Percentiles rank a stretch among this genome's conserved stretches.
These are phyloP conservation scores for Emydoidea blandingii DNA, from an alignment of 2,797 vertebrate genomes.

Conservation along the genomic window DNA sequence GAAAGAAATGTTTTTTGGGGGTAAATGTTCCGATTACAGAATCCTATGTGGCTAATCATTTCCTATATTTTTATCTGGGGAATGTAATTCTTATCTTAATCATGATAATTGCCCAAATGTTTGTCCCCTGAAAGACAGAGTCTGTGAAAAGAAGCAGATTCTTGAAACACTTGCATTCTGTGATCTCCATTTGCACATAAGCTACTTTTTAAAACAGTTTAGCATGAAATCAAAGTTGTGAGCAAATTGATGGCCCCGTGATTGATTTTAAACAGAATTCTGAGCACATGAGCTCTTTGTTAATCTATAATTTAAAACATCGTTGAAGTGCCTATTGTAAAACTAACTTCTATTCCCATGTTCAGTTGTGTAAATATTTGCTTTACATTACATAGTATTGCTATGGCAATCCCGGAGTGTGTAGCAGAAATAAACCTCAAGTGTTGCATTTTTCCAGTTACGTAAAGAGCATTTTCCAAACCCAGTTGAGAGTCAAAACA, in stretches of 20 bases:
- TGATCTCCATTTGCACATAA: constrained; percentile 41
- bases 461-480: constrained; percentile 9
- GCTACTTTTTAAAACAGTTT: constrained; percentile 61
- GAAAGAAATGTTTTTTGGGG: constrained; percentile 52
- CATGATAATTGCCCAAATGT: constrained; percentile 67
- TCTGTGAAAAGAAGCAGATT: constrained; percentile 74
- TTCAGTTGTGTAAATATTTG: constrained; percentile 48
- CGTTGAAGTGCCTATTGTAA: constrained; percentile 39
- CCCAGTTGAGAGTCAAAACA: background rate
- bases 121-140: constrained; percentile 53
- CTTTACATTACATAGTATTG: constrained; percentile 56
- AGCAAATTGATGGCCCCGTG: constrained; percentile 46
- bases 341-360: constrained; percentile 37
- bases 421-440: constrained; percentile 44
- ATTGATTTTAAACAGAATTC: constrained; percentile 72
- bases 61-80: constrained; percentile 57
- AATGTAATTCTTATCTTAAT: constrained; percentile 65
- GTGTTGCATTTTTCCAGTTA: constrained; percentile 30
- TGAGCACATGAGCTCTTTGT: constrained; percentile 55
- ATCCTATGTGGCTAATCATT: constrained; percentile 47
- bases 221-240: constrained; percentile 58
- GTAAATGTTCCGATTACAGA: constrained; percentile 37
- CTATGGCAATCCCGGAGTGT: constrained; percentile 36
- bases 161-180: constrained; percentile 28
- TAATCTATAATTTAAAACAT: constrained; percentile 68